phyloP scores from a whole-genome alignment of 2,113 vertebrate genomes.

The Tragulus kanchil region DNA sequence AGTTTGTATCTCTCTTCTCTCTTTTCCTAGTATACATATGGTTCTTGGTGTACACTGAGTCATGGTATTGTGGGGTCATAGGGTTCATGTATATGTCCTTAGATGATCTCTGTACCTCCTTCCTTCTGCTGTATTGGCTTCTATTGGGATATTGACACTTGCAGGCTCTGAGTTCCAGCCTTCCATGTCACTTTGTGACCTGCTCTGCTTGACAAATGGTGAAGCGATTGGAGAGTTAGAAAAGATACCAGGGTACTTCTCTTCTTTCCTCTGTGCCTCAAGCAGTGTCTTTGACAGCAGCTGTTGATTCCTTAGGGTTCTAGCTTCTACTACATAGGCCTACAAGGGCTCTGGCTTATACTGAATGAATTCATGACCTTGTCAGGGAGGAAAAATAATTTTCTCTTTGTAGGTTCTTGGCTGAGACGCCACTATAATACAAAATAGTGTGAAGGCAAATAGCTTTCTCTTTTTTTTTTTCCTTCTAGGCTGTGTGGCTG shows the following conservation, averaged over 20 bases:
- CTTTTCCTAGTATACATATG: background rate
- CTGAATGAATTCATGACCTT: background rate
- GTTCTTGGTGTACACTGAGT: background rate
- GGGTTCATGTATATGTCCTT: background rate
- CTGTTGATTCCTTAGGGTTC: background rate
- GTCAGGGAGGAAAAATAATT: constrained; percentile 15
- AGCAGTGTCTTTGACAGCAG: background rate
- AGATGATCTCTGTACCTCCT: background rate
- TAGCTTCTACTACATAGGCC: background rate
- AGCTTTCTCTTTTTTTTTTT: background rate
- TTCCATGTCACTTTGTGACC: background rate
- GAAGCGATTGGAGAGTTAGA: background rate
- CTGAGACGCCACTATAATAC: background rate
- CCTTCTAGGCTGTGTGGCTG: background rate
- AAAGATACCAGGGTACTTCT: background rate
- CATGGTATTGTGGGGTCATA: background rate
- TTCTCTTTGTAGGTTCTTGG: background rate
- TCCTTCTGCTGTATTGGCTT: background rate
- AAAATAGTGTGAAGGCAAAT: background rate
- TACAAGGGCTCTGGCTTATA: background rate
- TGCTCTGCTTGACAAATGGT: background rate
- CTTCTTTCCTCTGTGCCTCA: background rate
- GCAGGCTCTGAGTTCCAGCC: background rate
- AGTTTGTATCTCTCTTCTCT: background rate
- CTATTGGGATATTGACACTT: background rate